Conservation (phyloP, 2,888 invertebrate genomes). For the Tipula vernalis region DNA sequence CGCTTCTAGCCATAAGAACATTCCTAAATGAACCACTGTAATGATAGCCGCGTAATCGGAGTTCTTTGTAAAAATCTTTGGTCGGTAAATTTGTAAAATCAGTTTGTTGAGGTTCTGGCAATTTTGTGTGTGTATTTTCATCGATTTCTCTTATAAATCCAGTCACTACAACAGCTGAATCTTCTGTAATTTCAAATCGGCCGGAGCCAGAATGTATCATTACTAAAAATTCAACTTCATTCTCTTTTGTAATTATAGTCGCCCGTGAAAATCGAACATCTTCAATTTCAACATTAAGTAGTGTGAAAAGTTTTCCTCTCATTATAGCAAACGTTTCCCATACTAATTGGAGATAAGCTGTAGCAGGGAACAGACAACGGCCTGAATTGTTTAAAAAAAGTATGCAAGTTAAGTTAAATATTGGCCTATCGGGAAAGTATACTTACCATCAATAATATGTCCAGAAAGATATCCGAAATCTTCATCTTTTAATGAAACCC, state of each 20-base stretch:
- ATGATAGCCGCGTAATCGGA: slow-evolving; percentile 57
- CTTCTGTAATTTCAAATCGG: slow-evolving; percentile 51
- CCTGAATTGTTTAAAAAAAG: neutral
- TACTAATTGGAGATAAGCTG: slow-evolving; percentile 64
- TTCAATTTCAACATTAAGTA: slow-evolving; percentile 45
- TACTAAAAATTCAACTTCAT: slow-evolving; percentile 37
- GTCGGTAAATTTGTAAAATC: slow-evolving; percentile 35
- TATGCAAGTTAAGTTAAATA: slow-evolving; percentile 19
- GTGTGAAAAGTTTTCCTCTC: slow-evolving; percentile 30
- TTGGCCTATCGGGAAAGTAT: neutral
- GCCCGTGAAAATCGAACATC: slow-evolving; percentile 74
- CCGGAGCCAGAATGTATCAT: slow-evolving; percentile 48
- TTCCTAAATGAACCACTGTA: slow-evolving; percentile 34
- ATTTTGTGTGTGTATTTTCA: slow-evolving; percentile 30
- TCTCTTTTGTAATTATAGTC: slow-evolving; percentile 60
- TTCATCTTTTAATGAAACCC: slow-evolving; percentile 48
- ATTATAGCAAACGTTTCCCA: slow-evolving; percentile 69
- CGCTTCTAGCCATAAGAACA: slow-evolving; percentile 26
- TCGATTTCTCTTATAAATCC: slow-evolving; percentile 50
- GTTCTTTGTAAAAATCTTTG: slow-evolving; percentile 56
- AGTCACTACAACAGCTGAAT: slow-evolving; percentile 54
- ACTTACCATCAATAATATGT: slow-evolving; percentile 71
- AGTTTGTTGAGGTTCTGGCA: slow-evolving; percentile 15
- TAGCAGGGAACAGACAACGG: slow-evolving; percentile 52
- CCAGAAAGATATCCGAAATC: slow-evolving; percentile 60